Evolutionary conservation across 2,888 invertebrate species (phyloP).

Genomic region (Amiota communis): DNA sequence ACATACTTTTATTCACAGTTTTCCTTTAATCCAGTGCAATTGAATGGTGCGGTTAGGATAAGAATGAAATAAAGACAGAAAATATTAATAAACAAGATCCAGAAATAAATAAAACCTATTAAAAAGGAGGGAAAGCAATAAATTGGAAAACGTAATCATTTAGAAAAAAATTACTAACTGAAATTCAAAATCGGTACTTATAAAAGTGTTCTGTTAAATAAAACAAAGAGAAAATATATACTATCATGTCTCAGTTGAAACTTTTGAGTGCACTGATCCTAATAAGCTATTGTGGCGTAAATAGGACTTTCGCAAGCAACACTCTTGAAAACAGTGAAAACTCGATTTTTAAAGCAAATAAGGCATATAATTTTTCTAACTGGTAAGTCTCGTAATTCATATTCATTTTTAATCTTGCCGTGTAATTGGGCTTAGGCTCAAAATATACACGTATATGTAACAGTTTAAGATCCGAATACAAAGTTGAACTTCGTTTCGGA

Average conservation of each 20-base stretch:
- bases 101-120: not conserved
- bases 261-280: constrained; percentile 12
- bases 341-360: constrained; percentile 41
- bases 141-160: not conserved
- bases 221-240: not conserved
- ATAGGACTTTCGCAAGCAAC: constrained; percentile 39
- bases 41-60: not conserved
- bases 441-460: too few species aligned
- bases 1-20: not conserved
- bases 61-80: not conserved
- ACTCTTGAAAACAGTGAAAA: constrained; percentile 43
- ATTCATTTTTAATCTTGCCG: not conserved
- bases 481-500: too few species aligned
- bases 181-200: not conserved
- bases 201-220: too few species aligned
- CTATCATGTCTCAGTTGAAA: constrained; percentile 15
- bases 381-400: constrained; percentile 63
- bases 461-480: too few species aligned
- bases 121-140: not conserved
- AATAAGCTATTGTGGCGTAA: not conserved
- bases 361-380: constrained; percentile 45
- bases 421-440: too few species aligned
- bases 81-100: not conserved
- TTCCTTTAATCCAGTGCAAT: not conserved
- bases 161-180: not conserved